Evolutionary conservation across 2,113 vertebrate genomes (phyloP), one percentile per base, ranked within the genome.

Genomic region (Ceyx cyanopectus): DNA sequence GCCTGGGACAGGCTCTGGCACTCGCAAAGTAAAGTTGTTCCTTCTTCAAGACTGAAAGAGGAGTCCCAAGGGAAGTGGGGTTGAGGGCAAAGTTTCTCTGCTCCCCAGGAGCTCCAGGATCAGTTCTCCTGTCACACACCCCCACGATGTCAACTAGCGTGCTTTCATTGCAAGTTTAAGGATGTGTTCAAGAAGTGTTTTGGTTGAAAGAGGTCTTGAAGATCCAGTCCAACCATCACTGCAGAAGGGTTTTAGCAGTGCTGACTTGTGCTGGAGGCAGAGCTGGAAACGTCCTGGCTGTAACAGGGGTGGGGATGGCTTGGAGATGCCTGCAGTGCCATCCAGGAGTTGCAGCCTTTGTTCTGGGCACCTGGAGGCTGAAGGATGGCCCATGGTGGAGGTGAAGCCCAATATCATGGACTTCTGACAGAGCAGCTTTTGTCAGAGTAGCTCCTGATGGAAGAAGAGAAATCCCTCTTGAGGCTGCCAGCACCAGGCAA

Each of bases 371-470:
- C 24, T 0, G 69, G 29, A 23, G 16, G 9, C 58, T 30, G 68
- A n/a, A 50, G 62, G 54, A 3, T 7, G 24, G 5, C 5, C 19
- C 3, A 1, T 6, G 34, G 26, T 7, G 53, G 30, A 3, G 2
- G 9, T 8, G 37, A 24, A 45, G 65, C 12, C n/a, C 22, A 1
- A 17, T 11, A 10, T 5, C 23, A 2, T 0, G 2, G 48, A 48
- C 15, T 2, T 8, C 7, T 1, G 17, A 29, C 8, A 8, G 27
- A 20, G 43, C 0, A n/a, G 30, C 37, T 41, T 29, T 40, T 26
- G 34, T 37, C 56, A 37, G 48, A 48, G n/a, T 4, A 29, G 17
- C 22, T 46, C 24, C 65, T 5, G 19, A 19, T 2, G 26, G 34
- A 18, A 12, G 61, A 24, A 24, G 29, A 51, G 54, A 73, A 68